These are phyloP conservation scores for Crossaster papposus DNA, from an alignment of 53 echinoderm and acorn worm genomes.

Conservation along the genomic window DNA sequence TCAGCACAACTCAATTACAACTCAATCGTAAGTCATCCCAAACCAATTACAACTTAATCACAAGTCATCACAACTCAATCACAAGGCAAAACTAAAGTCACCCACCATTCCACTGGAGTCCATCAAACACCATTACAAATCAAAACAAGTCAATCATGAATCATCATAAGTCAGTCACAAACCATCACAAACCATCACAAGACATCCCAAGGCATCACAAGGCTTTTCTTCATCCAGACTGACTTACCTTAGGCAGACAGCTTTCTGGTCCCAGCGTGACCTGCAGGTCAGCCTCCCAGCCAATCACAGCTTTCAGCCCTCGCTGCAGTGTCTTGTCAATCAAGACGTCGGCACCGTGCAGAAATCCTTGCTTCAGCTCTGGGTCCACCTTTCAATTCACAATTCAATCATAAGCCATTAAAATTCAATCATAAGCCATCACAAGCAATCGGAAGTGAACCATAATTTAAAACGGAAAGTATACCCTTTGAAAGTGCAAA, in stretches of 20 bases:
- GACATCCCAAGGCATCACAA: neutral
- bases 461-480: too few relatives aligned
- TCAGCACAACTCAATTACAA: too few relatives aligned
- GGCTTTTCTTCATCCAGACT: neutral
- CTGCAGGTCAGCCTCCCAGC: conserved; percentile 74
- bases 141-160: too few relatives aligned
- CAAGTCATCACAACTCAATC: neutral
- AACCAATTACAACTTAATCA: neutral
- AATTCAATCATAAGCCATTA: too few relatives aligned
- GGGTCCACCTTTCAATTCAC: conserved; percentile 57
- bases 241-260: conserved; percentile 34
- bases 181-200: neutral
- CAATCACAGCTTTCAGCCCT: conserved; percentile 59
- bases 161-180: too few relatives aligned
- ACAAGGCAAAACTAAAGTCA: too few relatives aligned
- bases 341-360: conserved; percentile 80
- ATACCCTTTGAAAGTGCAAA: too few relatives aligned
- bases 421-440: neutral
- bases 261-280: conserved; percentile 44
- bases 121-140: too few relatives aligned
- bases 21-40: too few relatives aligned
- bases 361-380: conserved; percentile 76
- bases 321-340: conserved; percentile 82
- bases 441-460: too few relatives aligned
- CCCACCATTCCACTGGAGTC: too few relatives aligned